phyloP scores from a whole-genome alignment of 92 coral and sea anemone genomes.

The Palythoa heliodiscus region DNA sequence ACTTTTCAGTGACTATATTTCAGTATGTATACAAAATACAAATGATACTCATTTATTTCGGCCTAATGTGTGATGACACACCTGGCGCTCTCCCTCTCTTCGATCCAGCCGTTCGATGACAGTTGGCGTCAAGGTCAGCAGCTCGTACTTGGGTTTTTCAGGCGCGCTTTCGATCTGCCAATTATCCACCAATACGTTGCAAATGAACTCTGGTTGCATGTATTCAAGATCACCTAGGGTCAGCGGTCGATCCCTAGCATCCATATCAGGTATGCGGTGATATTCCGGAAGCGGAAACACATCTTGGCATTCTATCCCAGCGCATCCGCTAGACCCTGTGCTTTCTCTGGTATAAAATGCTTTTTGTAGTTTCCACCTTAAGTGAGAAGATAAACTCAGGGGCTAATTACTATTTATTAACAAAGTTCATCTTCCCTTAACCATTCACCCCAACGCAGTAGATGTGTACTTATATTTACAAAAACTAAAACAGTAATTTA shows the following conservation, averaged over 20 bases:
- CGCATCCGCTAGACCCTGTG: conserved; percentile 41
- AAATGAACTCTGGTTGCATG: conserved; percentile 54
- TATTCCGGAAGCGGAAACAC: conserved; percentile 32
- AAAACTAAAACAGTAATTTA: no score
- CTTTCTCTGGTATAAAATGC: conserved; percentile 43
- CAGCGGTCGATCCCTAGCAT: conserved; percentile 32
- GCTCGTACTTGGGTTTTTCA: conserved; percentile 41
- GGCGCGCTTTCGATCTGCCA: conserved; percentile 43
- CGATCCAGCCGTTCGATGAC: conserved; percentile 58
- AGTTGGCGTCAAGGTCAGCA: conserved; percentile 50
- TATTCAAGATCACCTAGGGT: conserved; percentile 42
- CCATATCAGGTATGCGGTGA: conserved; percentile 2
- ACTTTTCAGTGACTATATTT: no score
- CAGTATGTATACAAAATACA: neutral
- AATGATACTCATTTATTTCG: neutral
- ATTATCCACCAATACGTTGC: conserved; percentile 50
- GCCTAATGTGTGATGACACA: neutral
- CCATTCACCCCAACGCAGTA: no score
- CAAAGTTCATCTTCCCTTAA: no score
- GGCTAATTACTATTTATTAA: neutral
- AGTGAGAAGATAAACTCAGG: neutral
- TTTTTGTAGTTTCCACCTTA: conserved; percentile 60
- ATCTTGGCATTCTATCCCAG: conserved; percentile 42
- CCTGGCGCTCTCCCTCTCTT: conserved; percentile 37
- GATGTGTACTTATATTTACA: no score